Evolutionary conservation across 2,888 invertebrate genomes (phyloP), one percentile per base, ranked within the genome.

Genomic region (Rhorus exstirpatorius): DNA sequence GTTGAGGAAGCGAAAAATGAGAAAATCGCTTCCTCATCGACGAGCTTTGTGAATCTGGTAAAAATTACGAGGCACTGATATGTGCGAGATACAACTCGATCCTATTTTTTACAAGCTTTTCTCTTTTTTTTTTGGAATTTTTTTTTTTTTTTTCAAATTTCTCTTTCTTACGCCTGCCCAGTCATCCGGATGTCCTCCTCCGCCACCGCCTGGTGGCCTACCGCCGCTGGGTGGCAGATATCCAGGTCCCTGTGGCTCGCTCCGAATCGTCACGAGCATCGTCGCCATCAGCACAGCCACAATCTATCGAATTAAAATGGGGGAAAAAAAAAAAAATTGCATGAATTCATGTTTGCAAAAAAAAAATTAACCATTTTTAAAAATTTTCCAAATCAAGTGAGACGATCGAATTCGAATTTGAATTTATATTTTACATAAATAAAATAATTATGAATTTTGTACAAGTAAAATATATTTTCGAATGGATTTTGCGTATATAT

Each of bases 141-240:
- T 38, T 3, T 38, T 38, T 7, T 38, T 38, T 3, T 12, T 24
- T 55, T 55, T 26, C 8, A 21, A n/a, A 4, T 14, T n/a, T 14
- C 6, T 68, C 19, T 60, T 85, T 86, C 91, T 87, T 90, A 93
- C 93, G 85, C 92, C 91, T 58, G 91, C 92, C 92, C 93, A 93
- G 61, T 92, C 93, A 75, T 93, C 93, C 49, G 93, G 93, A 85
- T 93, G 93, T 71, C 92, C 93, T 44, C 79, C 83, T 8, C 87
- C 86, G 0, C 86, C 86, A 14, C 84, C 80, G 2, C 84, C 81
- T 3, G 85, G 51, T 41, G 80, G 63, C 31, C 74, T 68, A n/a
- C 91, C 92, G 12, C 93, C 92, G 85, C 93, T 94, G 0, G 95
- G 95, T 21, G 95, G 95, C 72, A 94, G 92, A 87, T 95, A 95